These are phyloP conservation scores for Euwallacea similis DNA, from an alignment of 1,140 invertebrate species.

Conservation along the genomic window DNA sequence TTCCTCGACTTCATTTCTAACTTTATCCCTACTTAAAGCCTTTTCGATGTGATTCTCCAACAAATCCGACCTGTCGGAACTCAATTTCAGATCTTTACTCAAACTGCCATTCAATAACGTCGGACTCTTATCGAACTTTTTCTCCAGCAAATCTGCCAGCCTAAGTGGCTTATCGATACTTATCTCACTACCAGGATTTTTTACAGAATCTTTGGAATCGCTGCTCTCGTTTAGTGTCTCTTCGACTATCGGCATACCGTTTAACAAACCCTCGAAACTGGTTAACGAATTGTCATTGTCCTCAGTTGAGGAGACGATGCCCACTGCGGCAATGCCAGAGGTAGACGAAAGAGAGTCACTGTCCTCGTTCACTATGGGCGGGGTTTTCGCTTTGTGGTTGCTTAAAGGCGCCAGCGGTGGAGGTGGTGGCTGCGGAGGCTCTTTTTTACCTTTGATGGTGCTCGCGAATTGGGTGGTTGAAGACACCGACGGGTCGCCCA, in stretches of 20 bases:
- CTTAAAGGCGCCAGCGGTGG: slow-evolving; percentile 59
- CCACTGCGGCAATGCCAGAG: slow-evolving; percentile 57
- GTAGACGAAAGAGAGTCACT: slow-evolving; percentile 62
- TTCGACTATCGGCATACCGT: slow-evolving; percentile 61
- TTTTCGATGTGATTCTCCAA: slow-evolving; percentile 65
- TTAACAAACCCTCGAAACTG: slow-evolving; percentile 64
- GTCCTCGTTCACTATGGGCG: slow-evolving; percentile 56
- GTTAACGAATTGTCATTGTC: slow-evolving; percentile 65
- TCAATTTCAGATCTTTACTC: slow-evolving; percentile 62
- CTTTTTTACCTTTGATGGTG: slow-evolving; percentile 53
- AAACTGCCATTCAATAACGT: slow-evolving; percentile 62
- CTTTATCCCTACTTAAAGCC: slow-evolving; percentile 53
- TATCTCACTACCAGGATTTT: slow-evolving; percentile 51
- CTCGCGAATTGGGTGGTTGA: slow-evolving; percentile 49
- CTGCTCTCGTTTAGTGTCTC: slow-evolving; percentile 57
- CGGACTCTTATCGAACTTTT: slow-evolving; percentile 64
- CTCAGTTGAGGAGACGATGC: slow-evolving; percentile 55
- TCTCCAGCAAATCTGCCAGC: slow-evolving; percentile 70
- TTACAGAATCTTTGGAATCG: slow-evolving; percentile 60
- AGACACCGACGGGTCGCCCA: slow-evolving; percentile 48
- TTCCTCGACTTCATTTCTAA: slow-evolving; percentile 22
- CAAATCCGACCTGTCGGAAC: slow-evolving; percentile 64
- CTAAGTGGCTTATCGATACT: slow-evolving; percentile 58
- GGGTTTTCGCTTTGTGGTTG: slow-evolving; percentile 41
- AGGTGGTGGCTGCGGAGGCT: slow-evolving; percentile 55